Percentiles rank a stretch among this genome's conserved stretches.
These are phyloP conservation scores for Campoplex nolae DNA, from an alignment of 2,888 invertebrate species.

Conservation along the genomic window DNA sequence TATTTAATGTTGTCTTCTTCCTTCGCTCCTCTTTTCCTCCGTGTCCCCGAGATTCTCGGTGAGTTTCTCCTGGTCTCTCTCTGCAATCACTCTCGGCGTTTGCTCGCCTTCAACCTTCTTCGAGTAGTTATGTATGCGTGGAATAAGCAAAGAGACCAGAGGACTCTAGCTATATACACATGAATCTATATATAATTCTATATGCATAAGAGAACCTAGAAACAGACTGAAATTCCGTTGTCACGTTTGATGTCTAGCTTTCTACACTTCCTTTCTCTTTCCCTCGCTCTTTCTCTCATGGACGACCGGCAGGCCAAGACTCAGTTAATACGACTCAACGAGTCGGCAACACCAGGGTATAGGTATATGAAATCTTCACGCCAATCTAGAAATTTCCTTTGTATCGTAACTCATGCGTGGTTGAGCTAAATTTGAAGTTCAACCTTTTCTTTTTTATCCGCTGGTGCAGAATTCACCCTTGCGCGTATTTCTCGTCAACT, in stretches of 20 bases:
- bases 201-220: slow-evolving; percentile 8
- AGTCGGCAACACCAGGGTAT: not conserved
- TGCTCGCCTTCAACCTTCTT: slow-evolving; percentile 45
- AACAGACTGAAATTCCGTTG: slow-evolving; percentile 38
- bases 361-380: not conserved
- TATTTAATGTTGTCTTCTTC: slow-evolving; percentile 19
- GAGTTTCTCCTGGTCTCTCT: slow-evolving; percentile 34
- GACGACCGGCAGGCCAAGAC: slow-evolving; percentile 20
- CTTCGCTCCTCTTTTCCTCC: slow-evolving; percentile 10
- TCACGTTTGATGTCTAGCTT: slow-evolving; percentile 56
- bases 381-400: slow-evolving; percentile 15
- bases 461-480: not conserved
- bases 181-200: not conserved
- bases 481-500: not conserved
- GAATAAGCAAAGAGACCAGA: slow-evolving; percentile 52
- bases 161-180: not conserved
- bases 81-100: slow-evolving; percentile 52
- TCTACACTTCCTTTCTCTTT: not conserved
- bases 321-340: slow-evolving; percentile 30
- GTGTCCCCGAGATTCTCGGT: slow-evolving; percentile 9
- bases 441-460: not conserved
- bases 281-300: slow-evolving; percentile 9
- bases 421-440: not conserved
- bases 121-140: slow-evolving; percentile 54
- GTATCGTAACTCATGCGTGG: not conserved